Base-by-base conservation (phyloP, 92 coral and sea anemone genomes). In the Muricea muricata region DNA sequence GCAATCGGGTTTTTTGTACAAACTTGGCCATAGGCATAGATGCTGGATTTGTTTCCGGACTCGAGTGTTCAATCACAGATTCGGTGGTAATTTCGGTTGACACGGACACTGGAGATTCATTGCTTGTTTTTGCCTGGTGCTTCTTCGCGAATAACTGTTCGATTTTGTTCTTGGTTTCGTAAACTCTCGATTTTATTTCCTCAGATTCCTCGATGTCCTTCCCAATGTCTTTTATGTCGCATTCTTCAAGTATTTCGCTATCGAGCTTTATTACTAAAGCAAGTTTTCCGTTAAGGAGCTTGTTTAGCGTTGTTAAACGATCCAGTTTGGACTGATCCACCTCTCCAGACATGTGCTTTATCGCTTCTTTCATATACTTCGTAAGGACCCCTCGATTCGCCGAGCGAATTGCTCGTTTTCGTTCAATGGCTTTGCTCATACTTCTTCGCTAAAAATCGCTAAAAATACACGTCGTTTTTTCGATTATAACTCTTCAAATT, bases 131-230 rank as follows among this genome's bases (percentile, higher is more conserved):
- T 65, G 28, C 72, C 28, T 65, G 35, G 37, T 65, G 17, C 28
- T 65, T 37, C 13, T 65, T 65, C 30, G 72, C 72, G 0, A 0
- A 65, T 65, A 65, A 41, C 35, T 69, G n/a, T 25, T 69, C 47
- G 48, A 69, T 69, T 69, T 24, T 34, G 9, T 35, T 69, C 48
- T 35, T 69, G 24, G 13, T 69, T 17, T 69, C 48, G 48, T 69
- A 69, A 69, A 69, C 75, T 69, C 75, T 69, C 75, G 48, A 69
- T 29, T 13, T 69, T 69, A 69, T 69, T 69, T 69, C 75, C 75
- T 69, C 75, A 30, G 75, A 69, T 69, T 69, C 75, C 9, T 69
- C 75, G 46, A 69, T 69, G 46, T 69, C 75, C 35, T 35, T 32
- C 10, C 11, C 75, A 69, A 69, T 69, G 28, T 69, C 72, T 28